Evolutionary conservation across 2,113 vertebrate genomes (phyloP), one percentile per base, ranked within the genome.

Genomic region (Promerops cafer): DNA sequence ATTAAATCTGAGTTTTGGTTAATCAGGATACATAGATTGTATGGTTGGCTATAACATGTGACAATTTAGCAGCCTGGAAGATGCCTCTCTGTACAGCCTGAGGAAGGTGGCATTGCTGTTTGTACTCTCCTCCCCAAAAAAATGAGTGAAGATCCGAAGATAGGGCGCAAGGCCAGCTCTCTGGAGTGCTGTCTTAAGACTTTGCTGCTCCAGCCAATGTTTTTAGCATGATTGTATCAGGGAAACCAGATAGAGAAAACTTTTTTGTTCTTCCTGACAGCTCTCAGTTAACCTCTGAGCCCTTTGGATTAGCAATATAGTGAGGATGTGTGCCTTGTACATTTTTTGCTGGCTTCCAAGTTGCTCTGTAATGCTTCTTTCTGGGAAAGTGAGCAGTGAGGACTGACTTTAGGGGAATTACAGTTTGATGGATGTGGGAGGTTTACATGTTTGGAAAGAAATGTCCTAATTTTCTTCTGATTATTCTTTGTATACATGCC

Each of bases 401-500:
- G 61, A 18, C 37, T 27, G 47, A 33, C 50, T 94, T 86, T 11
- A 70, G 42, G 40, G 68, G 70, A 91, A 94, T 76, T 1, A 0
- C 59, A 53, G 17, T 86, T 45, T 94, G 90, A 63, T 42, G 79
- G 16, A 82, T 92, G 65, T 79, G 68, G 77, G 42, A 86, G 68
- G 60, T 74, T 96, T 93, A 39, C 2, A 4, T 76, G 63, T 72
- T 87, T 76, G 50, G 57, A 83, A 85, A 90, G 82, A 86, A 75
- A 65, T 27, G 26, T 71, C 93, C 72, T 44, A 52, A 21, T 92
- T 89, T 92, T 95, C 54, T 83, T 71, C 59, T 90, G 82, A 87
- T 96, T 94, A 53, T 45, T 83, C 72, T 94, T 93, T 95, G 96
- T 94, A 74, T 52, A 54, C 52, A 16, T 54, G 80, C 90, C 93